Evolutionary conservation across 2,113 vertebrate species (phyloP).

Genomic region (Channa argus): DNA sequence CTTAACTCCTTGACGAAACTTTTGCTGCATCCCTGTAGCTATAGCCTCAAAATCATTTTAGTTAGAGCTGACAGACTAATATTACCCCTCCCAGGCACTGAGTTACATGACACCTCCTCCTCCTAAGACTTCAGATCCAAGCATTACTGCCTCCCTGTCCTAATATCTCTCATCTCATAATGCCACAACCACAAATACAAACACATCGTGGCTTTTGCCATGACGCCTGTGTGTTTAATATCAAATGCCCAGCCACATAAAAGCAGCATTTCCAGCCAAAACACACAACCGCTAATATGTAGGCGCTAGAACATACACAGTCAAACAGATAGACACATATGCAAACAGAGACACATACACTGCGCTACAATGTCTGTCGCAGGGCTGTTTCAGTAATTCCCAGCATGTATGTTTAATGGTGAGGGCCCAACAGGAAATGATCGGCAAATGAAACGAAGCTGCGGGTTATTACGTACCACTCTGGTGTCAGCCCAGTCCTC

Average conservation of each 20-base stretch:
- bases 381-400: conserved; percentile 83
- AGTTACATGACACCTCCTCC: conserved; percentile 71
- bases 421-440: conserved; percentile 93
- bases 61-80: conserved; percentile 72
- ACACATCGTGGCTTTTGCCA: conserved; percentile 66
- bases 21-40: conserved; percentile 63
- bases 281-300: conserved; percentile 17
- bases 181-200: conserved; percentile 63
- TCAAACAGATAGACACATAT: not conserved
- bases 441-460: conserved; percentile 91
- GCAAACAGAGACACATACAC: conserved; percentile 49
- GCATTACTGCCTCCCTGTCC: conserved; percentile 51
- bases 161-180: conserved; percentile 65
- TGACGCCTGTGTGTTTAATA: conserved; percentile 64
- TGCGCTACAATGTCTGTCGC: conserved; percentile 85
- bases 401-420: conserved; percentile 95
- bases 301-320: not conserved
- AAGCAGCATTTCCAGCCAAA: conserved; percentile 59
- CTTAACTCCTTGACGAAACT: conserved; percentile 67
- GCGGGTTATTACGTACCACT: conserved; percentile 85
- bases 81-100: conserved; percentile 73
- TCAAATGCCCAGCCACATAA: conserved; percentile 67
- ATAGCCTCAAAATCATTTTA: conserved; percentile 73
- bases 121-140: conserved; percentile 65
- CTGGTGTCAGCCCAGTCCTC: conserved; percentile 83